These are phyloP conservation scores for Apodemia mormo DNA, from an alignment of 2,888 invertebrate species.

Conservation along the genomic window DNA sequence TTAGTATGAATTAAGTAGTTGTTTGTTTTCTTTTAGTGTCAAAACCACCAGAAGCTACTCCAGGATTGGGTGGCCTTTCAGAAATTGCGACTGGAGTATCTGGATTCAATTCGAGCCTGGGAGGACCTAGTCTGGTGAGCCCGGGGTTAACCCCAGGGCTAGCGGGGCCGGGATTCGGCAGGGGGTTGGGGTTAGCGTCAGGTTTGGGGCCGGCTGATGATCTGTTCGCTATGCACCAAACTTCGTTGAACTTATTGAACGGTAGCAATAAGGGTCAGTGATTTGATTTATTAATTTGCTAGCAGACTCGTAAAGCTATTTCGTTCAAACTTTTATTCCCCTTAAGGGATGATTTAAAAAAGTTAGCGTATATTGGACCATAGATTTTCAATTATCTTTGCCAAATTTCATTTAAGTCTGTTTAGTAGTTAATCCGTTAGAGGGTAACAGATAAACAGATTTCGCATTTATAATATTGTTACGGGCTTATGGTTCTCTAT, in stretches of 20 bases:
- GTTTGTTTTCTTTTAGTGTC: constrained; percentile 31
- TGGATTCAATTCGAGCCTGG: background rate
- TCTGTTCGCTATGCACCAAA: constrained; percentile 60
- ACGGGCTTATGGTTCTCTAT: too few relatives aligned
- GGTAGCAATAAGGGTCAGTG: constrained; percentile 53
- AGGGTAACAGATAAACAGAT: too few relatives aligned
- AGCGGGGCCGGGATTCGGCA: constrained; percentile 27
- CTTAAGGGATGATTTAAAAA: too few relatives aligned
- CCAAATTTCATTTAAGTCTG: too few relatives aligned
- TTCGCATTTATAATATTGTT: too few relatives aligned
- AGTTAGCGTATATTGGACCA: too few relatives aligned
- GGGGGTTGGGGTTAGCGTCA: constrained; percentile 22
- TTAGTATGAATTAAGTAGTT: background rate
- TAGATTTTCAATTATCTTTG: too few relatives aligned
- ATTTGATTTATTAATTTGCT: too few relatives aligned
- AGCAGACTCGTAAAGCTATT: too few relatives aligned
- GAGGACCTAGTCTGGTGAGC: background rate
- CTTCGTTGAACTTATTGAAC: constrained; percentile 58
- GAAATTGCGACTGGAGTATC: background rate
- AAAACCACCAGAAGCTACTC: constrained; percentile 38
- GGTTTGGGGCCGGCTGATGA: constrained; percentile 43
- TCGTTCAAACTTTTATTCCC: too few relatives aligned
- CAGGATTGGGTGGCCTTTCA: constrained; percentile 43
- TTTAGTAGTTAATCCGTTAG: too few relatives aligned
- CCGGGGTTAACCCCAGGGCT: constrained; percentile 18